Conservation (phyloP, 2,113 vertebrate genomes). For the Nematolebias whitei region DNA sequence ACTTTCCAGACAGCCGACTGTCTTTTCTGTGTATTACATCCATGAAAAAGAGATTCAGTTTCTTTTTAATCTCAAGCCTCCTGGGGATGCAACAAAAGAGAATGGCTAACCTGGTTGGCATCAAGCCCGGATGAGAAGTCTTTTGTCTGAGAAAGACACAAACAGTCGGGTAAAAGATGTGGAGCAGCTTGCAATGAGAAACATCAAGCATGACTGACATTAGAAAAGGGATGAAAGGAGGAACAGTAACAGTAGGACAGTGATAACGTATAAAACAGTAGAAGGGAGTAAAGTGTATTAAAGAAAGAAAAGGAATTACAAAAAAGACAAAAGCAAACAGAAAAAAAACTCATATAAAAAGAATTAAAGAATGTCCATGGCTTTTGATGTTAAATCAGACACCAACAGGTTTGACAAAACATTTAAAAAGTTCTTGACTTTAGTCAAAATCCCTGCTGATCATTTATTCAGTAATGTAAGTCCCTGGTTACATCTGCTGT, state of each 20-base stretch:
- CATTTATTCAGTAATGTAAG: slow-evolving; percentile 57
- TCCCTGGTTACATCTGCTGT: slow-evolving; percentile 53
- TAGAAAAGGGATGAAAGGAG: slow-evolving; percentile 26
- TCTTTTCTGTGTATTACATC: not conserved
- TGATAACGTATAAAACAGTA: slow-evolving; percentile 47
- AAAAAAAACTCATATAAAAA: slow-evolving; percentile 9
- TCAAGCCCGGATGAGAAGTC: slow-evolving; percentile 59
- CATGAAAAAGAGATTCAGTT: slow-evolving; percentile 33
- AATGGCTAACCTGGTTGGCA: slow-evolving; percentile 68
- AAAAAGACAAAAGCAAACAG: not conserved
- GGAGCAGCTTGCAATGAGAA: slow-evolving; percentile 50
- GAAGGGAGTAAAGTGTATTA: not conserved
- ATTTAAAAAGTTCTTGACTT: slow-evolving; percentile 55
- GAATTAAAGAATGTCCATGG: slow-evolving; percentile 34
- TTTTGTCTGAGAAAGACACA: slow-evolving; percentile 68
- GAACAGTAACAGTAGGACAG: slow-evolving; percentile 48
- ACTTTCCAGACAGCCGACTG: slow-evolving; percentile 4
- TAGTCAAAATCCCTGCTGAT: slow-evolving; percentile 39
- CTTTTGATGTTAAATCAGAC: slow-evolving; percentile 28
- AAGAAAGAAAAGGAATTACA: slow-evolving; percentile 3
- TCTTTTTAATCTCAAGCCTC: slow-evolving; percentile 62
- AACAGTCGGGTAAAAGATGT: slow-evolving; percentile 52
- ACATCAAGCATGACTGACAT: slow-evolving; percentile 58
- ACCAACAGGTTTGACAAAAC: slow-evolving; percentile 38
- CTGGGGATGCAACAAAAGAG: slow-evolving; percentile 50